A percentile compares a stretch with the other conserved stretches of the same genome.
Evolutionary conservation across 2,797 vertebrate genomes (phyloP).

Genomic region (Capromys pilorides): DNA sequence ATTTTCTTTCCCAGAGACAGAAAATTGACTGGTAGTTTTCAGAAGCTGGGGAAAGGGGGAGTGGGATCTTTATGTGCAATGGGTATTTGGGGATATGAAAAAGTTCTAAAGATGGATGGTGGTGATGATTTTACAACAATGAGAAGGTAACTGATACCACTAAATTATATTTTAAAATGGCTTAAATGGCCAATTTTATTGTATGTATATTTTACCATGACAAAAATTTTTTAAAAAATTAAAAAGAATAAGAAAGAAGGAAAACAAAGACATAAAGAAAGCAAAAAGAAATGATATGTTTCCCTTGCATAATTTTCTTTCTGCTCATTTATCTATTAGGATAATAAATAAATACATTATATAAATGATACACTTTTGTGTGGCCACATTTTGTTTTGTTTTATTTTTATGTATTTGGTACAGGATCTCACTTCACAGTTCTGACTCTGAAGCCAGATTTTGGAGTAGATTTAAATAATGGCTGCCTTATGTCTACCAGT

Average conservation of each 20-base stretch:
- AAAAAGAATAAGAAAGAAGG: background rate
- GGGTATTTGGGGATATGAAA: background rate
- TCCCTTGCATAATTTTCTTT: background rate
- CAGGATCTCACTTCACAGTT: too few species aligned
- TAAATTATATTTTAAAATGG: slow-evolving; percentile 14
- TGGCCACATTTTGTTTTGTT: slow-evolving; percentile 42
- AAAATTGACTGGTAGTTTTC: background rate
- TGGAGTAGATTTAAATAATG: slow-evolving; percentile 59
- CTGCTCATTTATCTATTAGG: background rate
- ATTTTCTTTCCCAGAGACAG: slow-evolving; percentile 25
- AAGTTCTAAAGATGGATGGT: background rate
- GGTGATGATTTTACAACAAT: background rate
- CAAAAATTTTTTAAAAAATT: slow-evolving; percentile 32
- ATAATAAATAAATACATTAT: slow-evolving; percentile 22
- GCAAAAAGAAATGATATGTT: background rate
- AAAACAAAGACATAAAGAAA: slow-evolving; percentile 5
- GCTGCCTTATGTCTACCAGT: slow-evolving; percentile 50
- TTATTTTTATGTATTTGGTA: too few species aligned
- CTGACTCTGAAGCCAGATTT: slow-evolving; percentile 14
- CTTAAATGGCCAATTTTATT: slow-evolving; percentile 24
- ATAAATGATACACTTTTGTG: background rate
- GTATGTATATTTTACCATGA: background rate
- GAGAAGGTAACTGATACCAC: background rate
- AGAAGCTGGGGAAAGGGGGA: background rate
- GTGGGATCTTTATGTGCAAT: background rate